phyloP scores from a whole-genome alignment of 2,113 vertebrate genomes.

The Ceyx cyanopectus region DNA sequence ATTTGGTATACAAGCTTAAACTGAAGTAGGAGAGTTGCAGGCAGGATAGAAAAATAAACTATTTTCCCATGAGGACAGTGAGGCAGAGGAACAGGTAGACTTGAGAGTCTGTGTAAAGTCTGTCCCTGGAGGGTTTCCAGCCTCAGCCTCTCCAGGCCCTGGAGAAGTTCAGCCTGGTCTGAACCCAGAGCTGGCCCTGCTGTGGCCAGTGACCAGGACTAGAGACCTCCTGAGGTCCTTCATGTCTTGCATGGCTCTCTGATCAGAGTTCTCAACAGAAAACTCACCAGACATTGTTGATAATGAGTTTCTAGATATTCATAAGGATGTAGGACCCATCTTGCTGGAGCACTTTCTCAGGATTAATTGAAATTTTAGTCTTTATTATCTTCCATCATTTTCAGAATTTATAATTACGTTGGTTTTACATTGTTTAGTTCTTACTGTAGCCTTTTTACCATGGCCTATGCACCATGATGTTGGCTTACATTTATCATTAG shows the following conservation, averaged over 20 bases:
- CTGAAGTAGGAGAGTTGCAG: not conserved
- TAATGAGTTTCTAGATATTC: not conserved
- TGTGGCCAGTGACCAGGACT: not conserved
- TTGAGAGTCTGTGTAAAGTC: fast-evolving
- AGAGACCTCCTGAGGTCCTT: not conserved
- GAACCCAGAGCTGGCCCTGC: not conserved
- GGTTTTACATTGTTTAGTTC: not conserved
- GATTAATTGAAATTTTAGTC: not conserved
- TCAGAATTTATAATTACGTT: not conserved
- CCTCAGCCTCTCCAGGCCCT: not conserved
- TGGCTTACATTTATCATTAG: not conserved
- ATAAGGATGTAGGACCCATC: not conserved
- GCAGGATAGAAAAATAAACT: not conserved
- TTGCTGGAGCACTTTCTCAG: not conserved
- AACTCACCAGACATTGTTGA: not conserved
- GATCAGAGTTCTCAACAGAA: not conserved
- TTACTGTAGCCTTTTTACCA: not conserved
- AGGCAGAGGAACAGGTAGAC: not conserved
- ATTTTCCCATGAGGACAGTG: not conserved
- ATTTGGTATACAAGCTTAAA: not conserved
- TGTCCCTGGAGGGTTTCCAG: not conserved
- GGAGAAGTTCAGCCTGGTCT: not conserved
- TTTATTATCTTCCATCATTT: not conserved
- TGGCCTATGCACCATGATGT: not conserved
- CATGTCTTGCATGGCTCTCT: not conserved